phyloP scores from a whole-genome alignment of 2,797 vertebrate genomes.

The Stomatorhinus walkeri region DNA sequence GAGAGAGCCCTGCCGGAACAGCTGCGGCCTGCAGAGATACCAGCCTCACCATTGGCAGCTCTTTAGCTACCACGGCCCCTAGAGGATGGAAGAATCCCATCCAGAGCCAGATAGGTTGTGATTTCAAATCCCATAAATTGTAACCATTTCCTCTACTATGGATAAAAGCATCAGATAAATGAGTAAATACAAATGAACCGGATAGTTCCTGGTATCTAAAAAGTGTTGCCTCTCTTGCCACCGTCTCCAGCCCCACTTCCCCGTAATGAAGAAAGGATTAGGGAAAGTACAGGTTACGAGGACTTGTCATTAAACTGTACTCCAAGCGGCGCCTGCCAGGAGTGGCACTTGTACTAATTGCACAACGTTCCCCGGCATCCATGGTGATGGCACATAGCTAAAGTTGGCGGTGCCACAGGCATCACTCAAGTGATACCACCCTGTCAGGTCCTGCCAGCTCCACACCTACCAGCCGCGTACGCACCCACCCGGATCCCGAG shows the following conservation, averaged over 20 bases:
- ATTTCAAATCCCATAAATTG: not conserved
- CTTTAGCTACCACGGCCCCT: not conserved
- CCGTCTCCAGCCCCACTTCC: not conserved
- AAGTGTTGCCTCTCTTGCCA: not conserved
- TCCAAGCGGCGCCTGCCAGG: not conserved
- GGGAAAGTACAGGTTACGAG: not conserved
- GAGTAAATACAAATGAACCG: not conserved
- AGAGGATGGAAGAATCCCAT: not conserved
- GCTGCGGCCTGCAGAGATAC: not conserved
- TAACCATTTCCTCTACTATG: not conserved
- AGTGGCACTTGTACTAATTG: slow-evolving; percentile 18
- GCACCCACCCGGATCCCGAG: not conserved
- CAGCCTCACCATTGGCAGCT: not conserved
- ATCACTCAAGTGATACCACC: not conserved
- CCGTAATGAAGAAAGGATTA: slow-evolving; percentile 4
- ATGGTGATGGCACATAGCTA: not conserved
- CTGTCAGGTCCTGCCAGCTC: not conserved
- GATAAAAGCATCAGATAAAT: not conserved
- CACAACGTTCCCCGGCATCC: not conserved
- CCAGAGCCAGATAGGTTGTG: not conserved
- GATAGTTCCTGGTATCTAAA: not conserved
- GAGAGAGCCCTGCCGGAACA: not conserved
- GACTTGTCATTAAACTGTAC: not conserved
- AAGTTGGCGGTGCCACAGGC: not conserved
- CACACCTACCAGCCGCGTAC: not conserved